Evolutionary conservation across 1,140 invertebrate genomes (phyloP).

Genomic region (Pantala flavescens): DNA sequence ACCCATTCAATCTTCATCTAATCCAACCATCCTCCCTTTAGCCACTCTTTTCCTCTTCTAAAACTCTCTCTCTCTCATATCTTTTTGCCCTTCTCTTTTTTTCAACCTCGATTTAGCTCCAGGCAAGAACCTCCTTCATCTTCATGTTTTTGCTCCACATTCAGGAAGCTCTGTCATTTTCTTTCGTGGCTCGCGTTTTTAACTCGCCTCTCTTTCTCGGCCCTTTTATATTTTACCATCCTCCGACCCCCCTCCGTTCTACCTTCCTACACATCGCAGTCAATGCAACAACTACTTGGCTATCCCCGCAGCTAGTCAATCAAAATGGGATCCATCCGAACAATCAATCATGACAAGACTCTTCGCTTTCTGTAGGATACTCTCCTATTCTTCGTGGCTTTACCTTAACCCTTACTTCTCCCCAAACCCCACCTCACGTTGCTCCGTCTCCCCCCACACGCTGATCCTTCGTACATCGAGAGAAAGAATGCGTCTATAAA

Average conservation of each 20-base stretch:
- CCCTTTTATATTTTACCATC: too few relatives aligned
- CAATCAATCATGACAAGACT: conserved; percentile 9
- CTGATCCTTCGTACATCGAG: not conserved
- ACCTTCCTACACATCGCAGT: not conserved
- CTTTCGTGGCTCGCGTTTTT: not conserved
- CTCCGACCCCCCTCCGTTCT: not conserved
- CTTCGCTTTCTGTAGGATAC: not conserved
- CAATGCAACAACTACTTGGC: conserved; percentile 1
- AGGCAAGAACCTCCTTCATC: not conserved
- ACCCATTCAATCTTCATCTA: conserved; percentile 6
- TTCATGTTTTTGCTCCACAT: conserved; percentile 6
- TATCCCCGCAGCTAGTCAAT: not conserved
- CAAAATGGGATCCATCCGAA: conserved; percentile 5
- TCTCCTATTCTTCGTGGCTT: not conserved
- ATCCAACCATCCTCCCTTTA: not conserved
- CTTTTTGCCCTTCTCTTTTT: not conserved
- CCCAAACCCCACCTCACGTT: not conserved
- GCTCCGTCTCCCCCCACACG: not conserved
- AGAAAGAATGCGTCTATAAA: not conserved
- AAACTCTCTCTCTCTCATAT: not conserved
- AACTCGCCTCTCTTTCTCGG: not conserved
- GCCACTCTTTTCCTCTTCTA: not conserved
- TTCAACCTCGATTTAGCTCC: not conserved
- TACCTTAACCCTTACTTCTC: not conserved
- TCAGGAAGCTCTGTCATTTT: conserved; percentile 5